These are phyloP conservation scores for Dryocosmus kuriphilus DNA, from an alignment of 2,888 invertebrate species.

Conservation along the genomic window DNA sequence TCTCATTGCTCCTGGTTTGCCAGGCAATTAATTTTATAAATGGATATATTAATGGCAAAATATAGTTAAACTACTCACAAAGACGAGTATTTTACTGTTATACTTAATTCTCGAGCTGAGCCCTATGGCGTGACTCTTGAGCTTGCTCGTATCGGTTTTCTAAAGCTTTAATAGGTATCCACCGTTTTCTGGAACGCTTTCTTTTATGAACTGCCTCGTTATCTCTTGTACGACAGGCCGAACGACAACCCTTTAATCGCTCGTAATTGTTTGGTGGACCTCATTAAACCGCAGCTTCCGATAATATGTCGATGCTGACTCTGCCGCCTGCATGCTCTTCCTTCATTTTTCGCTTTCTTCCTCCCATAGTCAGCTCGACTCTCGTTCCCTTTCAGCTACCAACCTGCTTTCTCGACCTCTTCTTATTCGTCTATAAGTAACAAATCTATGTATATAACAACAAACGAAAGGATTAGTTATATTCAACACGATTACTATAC, in stretches of 20 bases:
- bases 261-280: conserved; percentile 82
- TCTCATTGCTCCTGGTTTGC: conserved; percentile 91
- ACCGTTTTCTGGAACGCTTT: conserved; percentile 86
- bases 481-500: not conserved
- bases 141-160: conserved; percentile 91
- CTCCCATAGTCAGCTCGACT: conserved; percentile 74
- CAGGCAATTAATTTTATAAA: conserved; percentile 78
- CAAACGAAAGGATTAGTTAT: no score
- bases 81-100: conserved; percentile 20
- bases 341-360: conserved; percentile 76
- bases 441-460: conserved; percentile 73
- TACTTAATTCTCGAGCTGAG: conserved; percentile 89
- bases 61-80: not conserved
- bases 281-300: conserved; percentile 76
- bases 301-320: conserved; percentile 75
- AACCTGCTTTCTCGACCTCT: conserved; percentile 80
- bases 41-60: not conserved
- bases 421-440: conserved; percentile 81
- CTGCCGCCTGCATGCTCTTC: conserved; percentile 76
- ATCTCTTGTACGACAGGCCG: conserved; percentile 85
- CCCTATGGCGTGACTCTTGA: conserved; percentile 94
- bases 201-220: conserved; percentile 87
- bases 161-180: conserved; percentile 85
- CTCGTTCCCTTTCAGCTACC: conserved; percentile 79
- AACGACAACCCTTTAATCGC: conserved; percentile 83